These are phyloP conservation scores for Pica pica DNA, from an alignment of 2,113 vertebrate genomes.

Conservation along the genomic window DNA sequence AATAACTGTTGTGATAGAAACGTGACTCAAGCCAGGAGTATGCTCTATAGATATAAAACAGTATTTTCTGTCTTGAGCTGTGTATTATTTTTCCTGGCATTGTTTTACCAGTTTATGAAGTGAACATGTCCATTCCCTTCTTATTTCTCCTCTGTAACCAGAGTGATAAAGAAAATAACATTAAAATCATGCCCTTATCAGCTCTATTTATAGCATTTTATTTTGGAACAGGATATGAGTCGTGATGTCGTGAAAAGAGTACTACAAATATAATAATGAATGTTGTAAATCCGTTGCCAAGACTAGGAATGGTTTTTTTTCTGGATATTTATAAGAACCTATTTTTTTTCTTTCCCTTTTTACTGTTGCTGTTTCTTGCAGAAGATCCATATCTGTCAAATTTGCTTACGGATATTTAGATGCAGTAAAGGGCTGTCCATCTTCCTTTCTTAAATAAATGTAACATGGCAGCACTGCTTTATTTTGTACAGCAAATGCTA, in stretches of 20 bases:
- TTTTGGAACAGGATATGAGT: conserved; percentile 30
- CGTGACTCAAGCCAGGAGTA: not conserved
- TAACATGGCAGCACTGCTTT: not conserved
- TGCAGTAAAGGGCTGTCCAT: not conserved
- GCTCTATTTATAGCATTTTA: conserved; percentile 23
- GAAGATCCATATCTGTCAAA: not conserved
- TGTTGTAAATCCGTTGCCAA: conserved; percentile 23
- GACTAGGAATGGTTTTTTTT: not conserved
- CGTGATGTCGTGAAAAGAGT: not conserved
- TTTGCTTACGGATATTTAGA: not conserved
- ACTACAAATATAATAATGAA: conserved; percentile 15
- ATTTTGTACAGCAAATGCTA: conserved; percentile 13
- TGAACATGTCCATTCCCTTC: not conserved
- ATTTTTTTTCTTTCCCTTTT: not conserved
- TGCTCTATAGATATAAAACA: not conserved
- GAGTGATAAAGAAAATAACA: not conserved
- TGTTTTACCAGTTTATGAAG: not conserved
- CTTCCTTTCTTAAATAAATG: not conserved
- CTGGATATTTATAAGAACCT: not conserved
- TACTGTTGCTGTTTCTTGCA: not conserved
- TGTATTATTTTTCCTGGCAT: not conserved
- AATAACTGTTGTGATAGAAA: not conserved
- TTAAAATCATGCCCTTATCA: not conserved
- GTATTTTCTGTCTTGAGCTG: not conserved
- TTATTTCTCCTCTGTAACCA: not conserved